phyloP scores from a whole-genome alignment of 2,888 invertebrate genomes.

The Caenorhabditis plicata region DNA sequence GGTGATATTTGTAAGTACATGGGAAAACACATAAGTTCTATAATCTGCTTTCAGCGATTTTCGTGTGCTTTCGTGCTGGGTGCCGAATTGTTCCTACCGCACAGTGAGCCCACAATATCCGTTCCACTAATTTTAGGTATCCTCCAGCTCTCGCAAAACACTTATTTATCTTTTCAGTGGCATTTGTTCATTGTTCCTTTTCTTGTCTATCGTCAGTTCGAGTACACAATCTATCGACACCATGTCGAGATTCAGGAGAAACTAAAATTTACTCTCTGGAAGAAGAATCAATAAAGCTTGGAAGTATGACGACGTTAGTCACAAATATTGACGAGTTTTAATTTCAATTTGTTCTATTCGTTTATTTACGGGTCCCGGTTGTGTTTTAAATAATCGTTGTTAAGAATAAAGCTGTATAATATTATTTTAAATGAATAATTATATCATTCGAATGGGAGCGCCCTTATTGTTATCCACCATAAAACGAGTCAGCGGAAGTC shows the following conservation, averaged over 20 bases:
- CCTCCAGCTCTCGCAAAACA: not conserved
- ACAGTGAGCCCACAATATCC: constrained; percentile 23
- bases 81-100: constrained; percentile 28
- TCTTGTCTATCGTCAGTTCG: constrained; percentile 14
- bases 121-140: constrained; percentile 9
- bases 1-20: constrained; percentile 14
- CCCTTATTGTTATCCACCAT: constrained; percentile 10
- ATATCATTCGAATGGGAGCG: too few relatives aligned
- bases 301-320: constrained; percentile 22
- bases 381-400: too few relatives aligned
- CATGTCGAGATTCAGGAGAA: constrained; percentile 12
- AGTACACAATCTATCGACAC: constrained; percentile 17
- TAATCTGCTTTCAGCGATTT: constrained; percentile 13
- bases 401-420: too few relatives aligned
- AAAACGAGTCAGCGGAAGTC: constrained; percentile 23
- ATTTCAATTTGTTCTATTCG: constrained; percentile 8
- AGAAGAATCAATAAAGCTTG: constrained; percentile 6
- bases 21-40: not conserved
- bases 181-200: constrained; percentile 13
- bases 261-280: not conserved
- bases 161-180: constrained; percentile 9
- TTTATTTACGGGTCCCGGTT: constrained; percentile 19
- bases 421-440: not conserved
- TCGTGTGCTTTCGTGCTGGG: constrained; percentile 13
- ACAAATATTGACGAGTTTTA: constrained; percentile 22